phyloP scores from a whole-genome alignment of 2,888 invertebrate species.

The Pemphredon lugubris region DNA sequence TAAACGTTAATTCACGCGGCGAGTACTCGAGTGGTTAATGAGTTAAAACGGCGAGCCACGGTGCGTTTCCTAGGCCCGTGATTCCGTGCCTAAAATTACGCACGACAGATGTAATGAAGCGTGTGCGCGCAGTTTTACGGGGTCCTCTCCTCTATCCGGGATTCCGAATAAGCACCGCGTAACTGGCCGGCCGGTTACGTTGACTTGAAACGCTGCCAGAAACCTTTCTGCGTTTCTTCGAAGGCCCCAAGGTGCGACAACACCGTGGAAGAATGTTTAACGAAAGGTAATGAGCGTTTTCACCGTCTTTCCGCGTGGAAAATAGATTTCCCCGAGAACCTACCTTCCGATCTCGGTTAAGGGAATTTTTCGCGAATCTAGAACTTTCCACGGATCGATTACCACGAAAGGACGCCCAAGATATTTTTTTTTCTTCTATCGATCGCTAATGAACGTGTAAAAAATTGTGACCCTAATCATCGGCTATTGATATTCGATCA shows the following conservation, averaged over 20 bases:
- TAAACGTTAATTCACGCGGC: too few species aligned
- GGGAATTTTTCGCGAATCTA: too few species aligned
- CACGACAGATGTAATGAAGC: conserved; percentile 50
- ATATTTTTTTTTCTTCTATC: too few species aligned
- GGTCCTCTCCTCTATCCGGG: conserved; percentile 55
- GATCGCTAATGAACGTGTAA: too few species aligned
- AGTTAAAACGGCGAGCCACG: conserved; percentile 34
- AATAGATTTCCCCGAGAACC: neutral
- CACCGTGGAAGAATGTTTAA: conserved; percentile 15
- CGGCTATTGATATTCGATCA: too few species aligned
- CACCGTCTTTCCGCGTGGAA: conserved; percentile 4
- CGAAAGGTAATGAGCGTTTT: neutral
- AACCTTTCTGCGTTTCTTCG: conserved; percentile 47
- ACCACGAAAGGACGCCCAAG: too few species aligned
- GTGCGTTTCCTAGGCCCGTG: conserved; percentile 12
- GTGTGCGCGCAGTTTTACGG: conserved; percentile 45
- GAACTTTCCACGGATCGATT: too few species aligned
- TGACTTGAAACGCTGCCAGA: conserved; percentile 60
- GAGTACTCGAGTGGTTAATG: conserved; percentile 25
- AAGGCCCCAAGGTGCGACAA: conserved; percentile 50
- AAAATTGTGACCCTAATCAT: too few species aligned
- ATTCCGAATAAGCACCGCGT: conserved; percentile 57
- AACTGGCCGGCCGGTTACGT: conserved; percentile 40
- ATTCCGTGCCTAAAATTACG: conserved; percentile 62
- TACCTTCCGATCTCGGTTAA: too few species aligned